Evolutionary conservation across 1,140 invertebrate genomes (phyloP).

Genomic region (Bombus soroeensis): DNA sequence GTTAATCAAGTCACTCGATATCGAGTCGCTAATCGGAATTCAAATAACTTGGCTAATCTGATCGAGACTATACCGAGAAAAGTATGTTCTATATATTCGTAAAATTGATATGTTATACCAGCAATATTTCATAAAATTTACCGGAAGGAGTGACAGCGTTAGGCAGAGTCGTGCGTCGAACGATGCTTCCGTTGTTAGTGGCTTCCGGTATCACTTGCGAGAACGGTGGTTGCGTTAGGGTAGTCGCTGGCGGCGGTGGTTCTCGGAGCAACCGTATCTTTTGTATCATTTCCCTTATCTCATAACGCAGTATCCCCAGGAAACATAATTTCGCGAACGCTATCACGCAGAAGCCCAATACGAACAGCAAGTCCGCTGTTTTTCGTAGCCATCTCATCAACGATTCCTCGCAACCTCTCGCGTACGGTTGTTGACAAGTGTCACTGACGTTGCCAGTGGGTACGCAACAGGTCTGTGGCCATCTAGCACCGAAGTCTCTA

Average conservation of each 20-base stretch:
- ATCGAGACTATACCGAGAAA: too few relatives aligned
- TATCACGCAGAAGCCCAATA: conserved; percentile 94
- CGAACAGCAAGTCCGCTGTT: conserved; percentile 91
- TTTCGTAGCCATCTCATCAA: conserved; percentile 89
- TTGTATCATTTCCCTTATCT: conserved; percentile 95
- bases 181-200: conserved; percentile 74
- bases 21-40: too few relatives aligned
- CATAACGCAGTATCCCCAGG: conserved; percentile 92
- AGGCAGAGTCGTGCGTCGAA: conserved; percentile 73
- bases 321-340: conserved; percentile 95
- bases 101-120: neutral
- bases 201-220: conserved; percentile 75
- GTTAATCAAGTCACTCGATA: too few relatives aligned
- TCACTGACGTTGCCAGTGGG: conserved; percentile 72
- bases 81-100: neutral
- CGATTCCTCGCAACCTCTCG: conserved; percentile 87
- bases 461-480: conserved; percentile 84
- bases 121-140: conserved; percentile 28
- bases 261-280: conserved; percentile 88
- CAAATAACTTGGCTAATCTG: too few relatives aligned
- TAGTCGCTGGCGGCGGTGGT: conserved; percentile 74
- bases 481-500: conserved; percentile 84
- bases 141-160: conserved; percentile 73
- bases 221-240: conserved; percentile 76
- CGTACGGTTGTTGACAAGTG: conserved; percentile 75